Evolutionary conservation across 2,888 invertebrate genomes (phyloP).

Genomic region (Augochlorella aurata): DNA sequence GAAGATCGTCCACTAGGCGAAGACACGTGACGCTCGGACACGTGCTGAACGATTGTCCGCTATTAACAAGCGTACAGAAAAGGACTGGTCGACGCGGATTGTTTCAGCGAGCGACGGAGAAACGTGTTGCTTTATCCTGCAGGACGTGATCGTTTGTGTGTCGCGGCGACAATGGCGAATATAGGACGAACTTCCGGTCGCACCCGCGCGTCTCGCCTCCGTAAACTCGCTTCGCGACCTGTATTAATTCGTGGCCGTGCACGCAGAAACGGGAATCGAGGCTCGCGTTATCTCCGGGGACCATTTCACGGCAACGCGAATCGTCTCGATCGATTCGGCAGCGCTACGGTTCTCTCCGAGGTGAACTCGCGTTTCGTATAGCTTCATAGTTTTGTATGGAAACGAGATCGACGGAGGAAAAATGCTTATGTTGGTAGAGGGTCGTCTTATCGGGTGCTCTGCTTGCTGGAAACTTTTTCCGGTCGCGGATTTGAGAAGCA

Average conservation of each 20-base stretch:
- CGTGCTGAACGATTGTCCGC: not conserved
- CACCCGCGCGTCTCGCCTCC: slow-evolving; percentile 1
- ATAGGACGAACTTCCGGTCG: slow-evolving; percentile 38
- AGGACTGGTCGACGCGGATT: not conserved
- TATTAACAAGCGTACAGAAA: not conserved
- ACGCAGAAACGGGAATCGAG: slow-evolving; percentile 19
- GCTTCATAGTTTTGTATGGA: not conserved
- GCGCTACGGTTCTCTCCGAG: not conserved
- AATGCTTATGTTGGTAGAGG: not conserved
- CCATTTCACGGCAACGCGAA: slow-evolving; percentile 11
- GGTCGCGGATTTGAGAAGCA: not conserved
- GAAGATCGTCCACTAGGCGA: not conserved
- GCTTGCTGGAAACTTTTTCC: not conserved
- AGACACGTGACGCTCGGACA: no score
- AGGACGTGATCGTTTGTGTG: not conserved
- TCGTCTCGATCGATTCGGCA: slow-evolving; percentile 37
- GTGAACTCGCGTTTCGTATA: not conserved
- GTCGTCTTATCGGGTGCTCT: not conserved
- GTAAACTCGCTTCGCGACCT: slow-evolving; percentile 4
- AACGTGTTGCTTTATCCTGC: slow-evolving; percentile 13
- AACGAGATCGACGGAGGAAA: not conserved
- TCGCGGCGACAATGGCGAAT: slow-evolving; percentile 28
- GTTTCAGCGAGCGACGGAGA: not conserved
- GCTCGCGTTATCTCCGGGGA: slow-evolving; percentile 33
- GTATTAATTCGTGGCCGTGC: slow-evolving; percentile 40